These are phyloP conservation scores for Palythoa caribaeorum DNA, from an alignment of 92 coral and sea anemone genomes.

Conservation along the genomic window DNA sequence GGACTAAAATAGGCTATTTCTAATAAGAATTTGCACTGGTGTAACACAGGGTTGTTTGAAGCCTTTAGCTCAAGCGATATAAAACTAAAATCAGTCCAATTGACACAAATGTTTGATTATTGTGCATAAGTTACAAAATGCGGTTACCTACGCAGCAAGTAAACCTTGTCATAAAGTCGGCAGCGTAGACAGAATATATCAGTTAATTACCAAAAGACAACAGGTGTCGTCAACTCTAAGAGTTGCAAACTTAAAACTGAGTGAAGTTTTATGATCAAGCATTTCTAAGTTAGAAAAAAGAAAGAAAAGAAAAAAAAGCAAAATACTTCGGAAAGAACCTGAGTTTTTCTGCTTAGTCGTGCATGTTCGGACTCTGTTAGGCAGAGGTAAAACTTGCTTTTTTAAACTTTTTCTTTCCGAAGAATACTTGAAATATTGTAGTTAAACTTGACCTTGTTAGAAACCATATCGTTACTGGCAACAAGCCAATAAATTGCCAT, in stretches of 20 bases:
- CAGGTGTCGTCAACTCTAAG: not conserved
- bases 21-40: not conserved
- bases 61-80: not conserved
- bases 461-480: not conserved
- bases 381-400: too few relatives aligned
- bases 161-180: not conserved
- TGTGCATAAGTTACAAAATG: not conserved
- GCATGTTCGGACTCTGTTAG: too few relatives aligned
- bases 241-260: not conserved
- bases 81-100: too few relatives aligned
- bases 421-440: too few relatives aligned
- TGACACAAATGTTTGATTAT: too few relatives aligned
- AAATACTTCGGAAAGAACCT: too few relatives aligned
- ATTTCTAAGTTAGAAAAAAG: not conserved
- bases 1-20: not conserved
- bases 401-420: too few relatives aligned
- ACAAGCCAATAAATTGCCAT: not conserved
- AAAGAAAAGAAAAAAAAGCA: not conserved
- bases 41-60: not conserved
- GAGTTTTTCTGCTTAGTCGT: too few relatives aligned
- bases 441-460: too few relatives aligned
- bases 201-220: not conserved
- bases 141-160: not conserved
- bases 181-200: not conserved
- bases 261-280: not conserved